Conservation (phyloP, 2,113 vertebrate genomes). For the Centropristis striata region DNA sequence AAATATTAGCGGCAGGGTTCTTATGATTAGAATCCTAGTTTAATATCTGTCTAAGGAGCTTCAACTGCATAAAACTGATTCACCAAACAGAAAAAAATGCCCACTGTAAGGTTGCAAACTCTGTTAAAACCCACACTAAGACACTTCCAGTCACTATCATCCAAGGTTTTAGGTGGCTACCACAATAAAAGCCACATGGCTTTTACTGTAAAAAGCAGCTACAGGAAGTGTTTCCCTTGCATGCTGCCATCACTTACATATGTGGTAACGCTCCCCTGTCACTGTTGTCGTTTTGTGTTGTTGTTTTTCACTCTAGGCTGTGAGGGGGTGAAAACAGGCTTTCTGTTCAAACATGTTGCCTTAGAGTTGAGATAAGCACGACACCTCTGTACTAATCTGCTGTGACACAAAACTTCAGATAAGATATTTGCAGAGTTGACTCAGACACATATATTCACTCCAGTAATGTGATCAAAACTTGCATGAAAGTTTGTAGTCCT, state of each 20-base stretch:
- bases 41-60: not conserved
- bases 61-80: not conserved
- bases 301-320: not conserved
- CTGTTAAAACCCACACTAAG: not conserved
- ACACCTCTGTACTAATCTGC: conserved; percentile 1
- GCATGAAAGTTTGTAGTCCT: no score
- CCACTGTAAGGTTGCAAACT: not conserved
- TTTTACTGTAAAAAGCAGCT: not conserved
- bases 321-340: not conserved
- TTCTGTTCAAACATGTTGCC: not conserved
- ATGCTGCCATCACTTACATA: not conserved
- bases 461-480: no score
- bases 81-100: not conserved
- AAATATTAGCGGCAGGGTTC: not conserved
- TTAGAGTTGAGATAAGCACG: not conserved
- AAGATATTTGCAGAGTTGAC: conserved; percentile 1
- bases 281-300: not conserved
- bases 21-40: no score
- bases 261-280: not conserved
- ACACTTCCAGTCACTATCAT: not conserved
- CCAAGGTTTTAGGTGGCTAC: not conserved
- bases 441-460: not conserved
- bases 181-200: not conserved
- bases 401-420: not conserved
- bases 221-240: not conserved